Evolutionary conservation across 2,888 invertebrate genomes (phyloP).

Genomic region (Macaria notata): DNA sequence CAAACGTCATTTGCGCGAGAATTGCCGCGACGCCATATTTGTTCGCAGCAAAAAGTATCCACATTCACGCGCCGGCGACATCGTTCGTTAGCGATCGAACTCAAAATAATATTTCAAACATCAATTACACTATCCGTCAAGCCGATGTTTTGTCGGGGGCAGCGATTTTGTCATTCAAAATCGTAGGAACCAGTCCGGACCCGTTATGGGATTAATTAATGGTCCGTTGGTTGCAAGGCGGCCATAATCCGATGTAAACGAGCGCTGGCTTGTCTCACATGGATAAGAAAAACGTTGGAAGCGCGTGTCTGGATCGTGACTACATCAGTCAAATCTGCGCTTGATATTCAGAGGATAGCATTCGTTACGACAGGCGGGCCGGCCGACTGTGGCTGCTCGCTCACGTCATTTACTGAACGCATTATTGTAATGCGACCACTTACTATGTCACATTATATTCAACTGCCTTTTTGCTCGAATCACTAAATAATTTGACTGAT

Average conservation of each 20-base stretch:
- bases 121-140: conserved; percentile 68
- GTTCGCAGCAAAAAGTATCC: conserved; percentile 38
- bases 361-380: conserved; percentile 60
- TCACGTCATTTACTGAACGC: conserved; percentile 51
- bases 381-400: conserved; percentile 49
- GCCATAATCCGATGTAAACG: conserved; percentile 67
- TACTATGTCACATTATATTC: conserved; percentile 32
- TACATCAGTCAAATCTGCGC: conserved; percentile 73
- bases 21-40: conserved; percentile 46
- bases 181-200: conserved; percentile 51
- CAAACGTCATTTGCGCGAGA: conserved; percentile 47
- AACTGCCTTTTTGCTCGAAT: conserved; percentile 26
- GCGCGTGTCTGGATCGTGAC: conserved; percentile 67
- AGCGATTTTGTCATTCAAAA: conserved; percentile 73
- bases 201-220: conserved; percentile 71
- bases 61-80: conserved; percentile 46
- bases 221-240: conserved; percentile 44
- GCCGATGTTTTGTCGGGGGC: conserved; percentile 42
- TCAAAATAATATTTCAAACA: conserved; percentile 61
- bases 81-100: conserved; percentile 54
- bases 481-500: conserved; percentile 25
- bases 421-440: conserved; percentile 45
- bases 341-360: conserved; percentile 67
- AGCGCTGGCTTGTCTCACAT: conserved; percentile 47
- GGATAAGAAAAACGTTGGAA: conserved; percentile 62